Base-by-base conservation (phyloP, 2,113 vertebrate genomes). In the Pontoporia blainvillei region DNA sequence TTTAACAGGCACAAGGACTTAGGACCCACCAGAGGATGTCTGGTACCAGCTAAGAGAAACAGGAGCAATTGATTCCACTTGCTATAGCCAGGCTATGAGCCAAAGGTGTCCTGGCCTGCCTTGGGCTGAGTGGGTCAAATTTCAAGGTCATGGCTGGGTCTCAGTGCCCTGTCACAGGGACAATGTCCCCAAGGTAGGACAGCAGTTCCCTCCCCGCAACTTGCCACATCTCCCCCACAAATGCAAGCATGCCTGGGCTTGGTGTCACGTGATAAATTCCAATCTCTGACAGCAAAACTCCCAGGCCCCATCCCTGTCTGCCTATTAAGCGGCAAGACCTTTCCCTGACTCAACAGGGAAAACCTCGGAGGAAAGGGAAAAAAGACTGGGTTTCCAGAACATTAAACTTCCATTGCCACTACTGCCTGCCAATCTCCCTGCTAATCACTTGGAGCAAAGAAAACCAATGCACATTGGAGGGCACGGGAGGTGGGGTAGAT, bases 371-470 rank as follows among this genome's bases (percentile, higher is more conserved):
- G 62, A 97, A 87, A 92, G 92, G 36, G 86, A 36, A 90, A 90
- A 97, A 96, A 88, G 91, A 64, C 54, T 49, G 69, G n/a, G 15
- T 96, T 97, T 98, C 96, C 96, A 96, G 96, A 97, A 96, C 93
- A 97, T 97, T 97, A 97, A 97, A 95, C 79, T 95, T 86, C 96
- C 90, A 92, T 86, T 79, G 93, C 92, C 75, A 64, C 71, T 67
- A 18, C 61, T 31, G 81, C 90, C 92, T 96, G 97, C 92, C 97
- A 96, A 78, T 88, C 93, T 96, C 61, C 54, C 54, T 18, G 66
- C 92, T 97, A 96, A 96, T 97, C 75, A 72, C 71, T 87, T 90
- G 72, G 52, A 94, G 96, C 72, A 94, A 75, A 97, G 90, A 93
- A 95, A 97, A 88, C 83, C 94, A 29, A 9, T 20, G 39, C 21